Base-by-base conservation (phyloP, 1,140 invertebrate species). In the Nebria ingens region DNA sequence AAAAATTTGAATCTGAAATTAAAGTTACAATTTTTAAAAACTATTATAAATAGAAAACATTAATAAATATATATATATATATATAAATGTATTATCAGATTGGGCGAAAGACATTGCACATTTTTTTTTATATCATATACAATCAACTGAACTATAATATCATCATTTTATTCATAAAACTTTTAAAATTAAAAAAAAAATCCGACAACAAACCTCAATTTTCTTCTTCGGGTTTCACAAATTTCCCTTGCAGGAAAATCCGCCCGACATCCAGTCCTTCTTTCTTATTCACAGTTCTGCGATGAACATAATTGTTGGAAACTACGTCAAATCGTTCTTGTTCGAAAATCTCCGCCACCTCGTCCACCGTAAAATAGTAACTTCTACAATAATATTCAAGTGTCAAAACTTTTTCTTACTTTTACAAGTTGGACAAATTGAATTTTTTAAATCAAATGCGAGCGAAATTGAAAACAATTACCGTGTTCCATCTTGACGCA, bases 401-500 rank as follows among this genome's bases (percentile, higher is more conserved):
- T 54, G 17, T 54, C n/a, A n/a, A n/a, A n/a, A n/a, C n/a, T n/a
- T n/a, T n/a, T n/a, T n/a, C n/a, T n/a, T n/a, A n/a, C n/a, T n/a
- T n/a, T n/a, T n/a, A n/a, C n/a, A n/a, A 34, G 17, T 22, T 34
- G 60, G 51, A 42, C 40, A 25, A 52, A 56, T 29, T 58, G 34
- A 52, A 55, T 56, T n/a, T 19, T 53, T 22, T 17, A 58, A 21
- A 51, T 49, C n/a, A 17, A 59, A 21, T 38, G 49, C 11, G 23
- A 56, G 25, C 20, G 19, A 53, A 21, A 56, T 38, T 49, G 52
- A 40, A 29, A 22, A 50, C 56, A 59, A 56, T 65, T 71, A 90
- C 88, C 88, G 84, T 0, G 97, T 99, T 2, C 96, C 96, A 82
- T 99, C 97, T 68, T 97, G 95, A 19, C 97, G 73, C 69, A 93